Percentiles rank a stretch among this genome's conserved stretches.
These are phyloP conservation scores for Prochilodus magdalenae DNA, from an alignment of 2,113 vertebrate genomes.

Conservation along the genomic window DNA sequence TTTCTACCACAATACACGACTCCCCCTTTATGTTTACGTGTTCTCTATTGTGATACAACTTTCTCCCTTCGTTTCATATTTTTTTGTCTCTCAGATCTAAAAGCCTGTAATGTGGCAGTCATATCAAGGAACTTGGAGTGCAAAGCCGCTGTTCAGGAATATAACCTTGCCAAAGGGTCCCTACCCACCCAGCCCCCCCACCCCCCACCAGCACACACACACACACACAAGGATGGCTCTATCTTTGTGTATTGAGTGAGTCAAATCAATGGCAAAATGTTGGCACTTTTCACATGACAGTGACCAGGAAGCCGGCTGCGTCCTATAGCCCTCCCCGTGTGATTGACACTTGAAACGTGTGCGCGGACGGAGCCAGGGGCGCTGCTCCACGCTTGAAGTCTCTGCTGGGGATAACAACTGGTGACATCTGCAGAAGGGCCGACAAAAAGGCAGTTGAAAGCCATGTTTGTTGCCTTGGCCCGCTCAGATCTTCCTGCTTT, in stretches of 20 bases:
- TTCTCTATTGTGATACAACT: conserved; percentile 72
- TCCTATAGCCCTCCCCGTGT: conserved; percentile 70
- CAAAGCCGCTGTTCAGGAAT: conserved; percentile 83
- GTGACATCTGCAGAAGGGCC: conserved; percentile 92
- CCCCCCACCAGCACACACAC: conserved; percentile 12
- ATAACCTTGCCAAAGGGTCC: conserved; percentile 92
- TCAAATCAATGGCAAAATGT: conserved; percentile 94
- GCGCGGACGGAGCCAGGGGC: conserved; percentile 89
- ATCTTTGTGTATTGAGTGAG: conserved; percentile 91
- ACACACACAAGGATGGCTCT: conserved; percentile 84
- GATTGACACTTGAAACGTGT: conserved; percentile 95
- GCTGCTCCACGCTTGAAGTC: conserved; percentile 86
- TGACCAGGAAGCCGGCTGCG: conserved; percentile 88
- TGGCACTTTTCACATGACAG: conserved; percentile 93
- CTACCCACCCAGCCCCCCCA: conserved; percentile 67
- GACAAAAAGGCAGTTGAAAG: conserved; percentile 93
- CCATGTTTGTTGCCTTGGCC: conserved; percentile 87
- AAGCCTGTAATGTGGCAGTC: conserved; percentile 85
- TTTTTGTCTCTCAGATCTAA: conserved; percentile 39
- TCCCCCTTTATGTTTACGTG: conserved; percentile 85
- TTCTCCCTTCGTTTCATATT: conserved; percentile 56
- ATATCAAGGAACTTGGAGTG: conserved; percentile 87
- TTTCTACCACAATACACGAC: conserved; percentile 82
- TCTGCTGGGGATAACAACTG: conserved; percentile 91
- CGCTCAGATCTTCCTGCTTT: conserved; percentile 89